phyloP scores from a whole-genome alignment of 2,113 vertebrate species.

The Pitta sordida region DNA sequence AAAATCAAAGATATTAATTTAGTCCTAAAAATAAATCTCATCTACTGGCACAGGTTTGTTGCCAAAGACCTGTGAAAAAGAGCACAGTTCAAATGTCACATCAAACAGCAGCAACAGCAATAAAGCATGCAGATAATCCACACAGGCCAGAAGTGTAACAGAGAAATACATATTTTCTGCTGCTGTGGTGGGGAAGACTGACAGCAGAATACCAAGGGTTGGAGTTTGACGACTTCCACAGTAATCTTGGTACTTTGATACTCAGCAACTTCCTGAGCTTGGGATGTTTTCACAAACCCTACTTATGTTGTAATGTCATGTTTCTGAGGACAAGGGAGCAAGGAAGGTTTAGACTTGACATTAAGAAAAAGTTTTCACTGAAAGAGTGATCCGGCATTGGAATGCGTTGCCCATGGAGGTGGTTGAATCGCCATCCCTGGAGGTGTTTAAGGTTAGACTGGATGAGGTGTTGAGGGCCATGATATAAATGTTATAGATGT shows the following conservation, averaged over 20 bases:
- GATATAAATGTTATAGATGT: no score
- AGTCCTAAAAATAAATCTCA: neutral
- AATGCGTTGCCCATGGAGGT: neutral
- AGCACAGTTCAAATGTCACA: neutral
- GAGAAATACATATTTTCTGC: neutral
- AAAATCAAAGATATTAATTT: neutral
- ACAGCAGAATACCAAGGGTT: neutral
- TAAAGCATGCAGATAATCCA: neutral
- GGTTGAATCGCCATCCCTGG: neutral
- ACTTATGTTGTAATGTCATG: neutral
- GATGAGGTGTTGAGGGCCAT: no score
- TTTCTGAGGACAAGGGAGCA: neutral
- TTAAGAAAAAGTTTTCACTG: no score
- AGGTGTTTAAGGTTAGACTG: neutral
- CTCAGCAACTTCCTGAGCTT: neutral
- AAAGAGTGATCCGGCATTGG: neutral
- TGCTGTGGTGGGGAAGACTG: neutral
- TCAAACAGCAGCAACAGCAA: neutral
- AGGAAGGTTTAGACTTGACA: no score
- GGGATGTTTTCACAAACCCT: neutral
- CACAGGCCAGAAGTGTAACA: accelerated
- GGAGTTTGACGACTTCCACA: neutral
- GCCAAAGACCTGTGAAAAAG: neutral
- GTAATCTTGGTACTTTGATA: neutral
- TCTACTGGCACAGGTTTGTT: neutral